Evolutionary conservation across 2,888 invertebrate species (phyloP).

Genomic region (Dolichopus griseipennis): DNA sequence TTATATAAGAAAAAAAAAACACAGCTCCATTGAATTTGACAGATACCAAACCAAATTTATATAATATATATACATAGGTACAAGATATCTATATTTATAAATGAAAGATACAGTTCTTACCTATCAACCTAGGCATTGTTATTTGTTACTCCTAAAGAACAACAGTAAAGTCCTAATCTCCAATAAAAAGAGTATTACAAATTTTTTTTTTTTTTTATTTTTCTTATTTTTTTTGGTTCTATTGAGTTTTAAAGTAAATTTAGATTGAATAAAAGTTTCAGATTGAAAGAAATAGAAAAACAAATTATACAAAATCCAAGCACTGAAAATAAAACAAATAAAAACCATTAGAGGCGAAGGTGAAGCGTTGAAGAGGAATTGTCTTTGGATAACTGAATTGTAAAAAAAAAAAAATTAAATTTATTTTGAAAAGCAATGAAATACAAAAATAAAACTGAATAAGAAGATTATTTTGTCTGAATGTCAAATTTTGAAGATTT

Average conservation of each 20-base stretch:
- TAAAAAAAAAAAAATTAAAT: too few relatives aligned
- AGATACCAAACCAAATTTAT: background rate
- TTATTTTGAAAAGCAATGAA: background rate
- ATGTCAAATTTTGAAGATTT: background rate
- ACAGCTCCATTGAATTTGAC: background rate
- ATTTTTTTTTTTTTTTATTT: background rate
- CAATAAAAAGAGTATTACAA: constrained; percentile 3
- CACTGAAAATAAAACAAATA: background rate
- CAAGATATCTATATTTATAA: too few relatives aligned
- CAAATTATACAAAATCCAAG: background rate
- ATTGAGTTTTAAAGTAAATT: background rate
- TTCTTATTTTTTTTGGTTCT: too few relatives aligned
- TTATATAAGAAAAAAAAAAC: background rate
- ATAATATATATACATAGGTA: background rate
- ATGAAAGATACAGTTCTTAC: background rate
- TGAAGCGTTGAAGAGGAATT: background rate
- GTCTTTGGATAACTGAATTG: background rate
- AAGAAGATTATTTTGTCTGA: constrained; percentile 6
- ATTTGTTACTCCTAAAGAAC: background rate
- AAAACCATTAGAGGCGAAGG: background rate
- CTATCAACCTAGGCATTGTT: background rate
- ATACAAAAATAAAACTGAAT: background rate
- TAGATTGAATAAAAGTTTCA: background rate
- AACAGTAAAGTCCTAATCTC: background rate
- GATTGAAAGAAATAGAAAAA: background rate